A percentile compares a stretch with the other conserved stretches of the same genome.
These are phyloP conservation scores for Danionella dracula DNA, from an alignment of 2,797 vertebrate species.

Conservation along the genomic window DNA sequence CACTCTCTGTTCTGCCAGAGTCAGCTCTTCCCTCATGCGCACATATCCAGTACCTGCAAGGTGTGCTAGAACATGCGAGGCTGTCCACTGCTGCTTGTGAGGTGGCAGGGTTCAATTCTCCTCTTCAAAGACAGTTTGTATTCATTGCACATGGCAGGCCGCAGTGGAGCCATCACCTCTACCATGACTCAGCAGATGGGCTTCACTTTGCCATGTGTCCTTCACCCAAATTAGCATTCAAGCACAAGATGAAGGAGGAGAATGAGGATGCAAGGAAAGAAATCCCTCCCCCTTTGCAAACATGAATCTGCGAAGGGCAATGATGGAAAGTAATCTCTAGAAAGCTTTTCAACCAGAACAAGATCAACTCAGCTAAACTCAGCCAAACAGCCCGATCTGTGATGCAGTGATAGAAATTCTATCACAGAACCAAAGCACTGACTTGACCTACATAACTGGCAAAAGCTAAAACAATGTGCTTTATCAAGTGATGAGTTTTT, in stretches of 20 bases:
- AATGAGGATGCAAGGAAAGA: neutral
- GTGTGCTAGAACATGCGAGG: constrained; percentile 24
- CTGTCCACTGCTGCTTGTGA: neutral
- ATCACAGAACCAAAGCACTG: neutral
- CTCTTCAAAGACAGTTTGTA: constrained; percentile 22
- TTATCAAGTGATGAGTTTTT: too few species aligned
- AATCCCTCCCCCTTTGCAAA: neutral
- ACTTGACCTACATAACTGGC: neutral
- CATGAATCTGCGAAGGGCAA: neutral
- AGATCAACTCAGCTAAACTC: constrained; percentile 1
- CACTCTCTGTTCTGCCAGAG: constrained; percentile 60
- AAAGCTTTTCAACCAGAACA: neutral
- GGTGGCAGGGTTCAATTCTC: constrained; percentile 23
- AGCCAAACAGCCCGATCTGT: too few species aligned
- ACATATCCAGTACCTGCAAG: constrained; percentile 27
- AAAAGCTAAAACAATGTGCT: neutral
- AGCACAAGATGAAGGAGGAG: neutral
- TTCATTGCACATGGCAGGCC: constrained; percentile 8
- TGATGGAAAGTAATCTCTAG: neutral
- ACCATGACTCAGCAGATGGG: constrained; percentile 30
- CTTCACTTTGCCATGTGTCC: neutral
- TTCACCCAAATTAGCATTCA: neutral
- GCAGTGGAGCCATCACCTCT: constrained; percentile 13
- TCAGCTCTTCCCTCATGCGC: constrained; percentile 60
- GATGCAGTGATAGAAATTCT: too few species aligned